Percentiles rank a stretch among this genome's conserved stretches.
Evolutionary conservation across 2,888 invertebrate species (phyloP).

Genomic region (Venusia cambrica): DNA sequence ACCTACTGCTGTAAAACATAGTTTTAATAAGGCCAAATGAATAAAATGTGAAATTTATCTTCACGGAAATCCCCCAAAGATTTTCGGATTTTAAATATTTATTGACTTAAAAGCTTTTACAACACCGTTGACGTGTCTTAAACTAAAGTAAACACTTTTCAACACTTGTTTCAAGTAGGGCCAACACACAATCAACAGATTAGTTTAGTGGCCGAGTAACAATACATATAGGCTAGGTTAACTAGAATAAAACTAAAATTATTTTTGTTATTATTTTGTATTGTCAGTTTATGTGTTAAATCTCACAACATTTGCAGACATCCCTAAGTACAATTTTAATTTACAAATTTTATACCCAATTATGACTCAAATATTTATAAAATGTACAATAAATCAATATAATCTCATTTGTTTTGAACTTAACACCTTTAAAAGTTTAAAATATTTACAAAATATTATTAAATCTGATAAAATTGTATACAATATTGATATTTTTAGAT

Average conservation of each 20-base stretch:
- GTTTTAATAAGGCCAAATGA: no score
- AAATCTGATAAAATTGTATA: constrained; percentile 78
- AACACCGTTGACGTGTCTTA: no score
- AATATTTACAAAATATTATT: constrained; percentile 79
- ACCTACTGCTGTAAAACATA: no score
- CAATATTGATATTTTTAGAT: constrained; percentile 71
- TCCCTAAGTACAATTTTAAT: constrained; percentile 67
- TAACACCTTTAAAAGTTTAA: constrained; percentile 72
- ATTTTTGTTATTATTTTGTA: constrained; percentile 69
- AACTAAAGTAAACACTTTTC: no score
- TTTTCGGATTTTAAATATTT: no score
- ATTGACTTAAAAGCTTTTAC: no score
- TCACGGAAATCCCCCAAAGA: no score
- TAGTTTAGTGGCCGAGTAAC: no score
- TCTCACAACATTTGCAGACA: constrained; percentile 76
- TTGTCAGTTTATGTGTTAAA: constrained; percentile 78
- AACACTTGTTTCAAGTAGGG: no score
- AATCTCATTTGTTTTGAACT: constrained; percentile 79
- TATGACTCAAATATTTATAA: constrained; percentile 78
- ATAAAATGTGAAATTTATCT: no score
- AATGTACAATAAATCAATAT: constrained; percentile 72
- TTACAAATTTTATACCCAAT: constrained; percentile 74
- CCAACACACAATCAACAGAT: no score
- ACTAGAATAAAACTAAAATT: constrained; percentile 20
- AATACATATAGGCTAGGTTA: no score